Evolutionary conservation across 2,888 invertebrate genomes (phyloP), one percentile per base, ranked within the genome.

Genomic region (Marronus borbonicus): DNA sequence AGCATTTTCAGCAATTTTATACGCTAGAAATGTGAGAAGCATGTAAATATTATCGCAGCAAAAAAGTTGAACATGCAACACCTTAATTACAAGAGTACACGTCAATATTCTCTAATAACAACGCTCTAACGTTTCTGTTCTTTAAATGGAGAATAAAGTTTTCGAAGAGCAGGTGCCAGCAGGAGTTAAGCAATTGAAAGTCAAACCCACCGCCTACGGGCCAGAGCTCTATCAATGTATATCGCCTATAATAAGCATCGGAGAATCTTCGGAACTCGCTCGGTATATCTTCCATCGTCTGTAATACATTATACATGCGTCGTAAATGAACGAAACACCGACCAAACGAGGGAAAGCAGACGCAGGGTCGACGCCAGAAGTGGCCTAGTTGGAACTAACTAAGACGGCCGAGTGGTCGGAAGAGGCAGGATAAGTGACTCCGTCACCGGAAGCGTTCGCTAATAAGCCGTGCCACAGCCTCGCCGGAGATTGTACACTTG

Each of bases 351-450:
- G 62, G 58, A 60, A 44, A 66, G 44, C 69, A 44, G 72, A 60
- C 39, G 72, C 55, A 17, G 72, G 39, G 72, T 36, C 64, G 70
- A 65, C 50, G 62, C 62, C 62, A 70, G 70, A 77, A 77, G 77
- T 77, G 72, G 77, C 72, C 77, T 77, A 77, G 72, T 77, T 77
- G 62, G 64, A 50, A 64, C 77, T 77, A 77, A 77, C 70, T 77
- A 77, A 77, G 77, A 72, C 77, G 70, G 72, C 72, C 72, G 72
- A 77, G 77, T 77, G 77, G 77, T 65, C 72, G 72, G 77, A 77
- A 77, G 77, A 70, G 77, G 72, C 72, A 64, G 64, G 72, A 72
- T 77, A 77, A 77, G 77, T 77, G 77, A 77, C 77, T 64, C 70
- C 62, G 62, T 70, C 77, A 72, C 72, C 72, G 72, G 72, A 72